Conservation (phyloP, 2,113 vertebrate species). For the Muntiacus reevesi region DNA sequence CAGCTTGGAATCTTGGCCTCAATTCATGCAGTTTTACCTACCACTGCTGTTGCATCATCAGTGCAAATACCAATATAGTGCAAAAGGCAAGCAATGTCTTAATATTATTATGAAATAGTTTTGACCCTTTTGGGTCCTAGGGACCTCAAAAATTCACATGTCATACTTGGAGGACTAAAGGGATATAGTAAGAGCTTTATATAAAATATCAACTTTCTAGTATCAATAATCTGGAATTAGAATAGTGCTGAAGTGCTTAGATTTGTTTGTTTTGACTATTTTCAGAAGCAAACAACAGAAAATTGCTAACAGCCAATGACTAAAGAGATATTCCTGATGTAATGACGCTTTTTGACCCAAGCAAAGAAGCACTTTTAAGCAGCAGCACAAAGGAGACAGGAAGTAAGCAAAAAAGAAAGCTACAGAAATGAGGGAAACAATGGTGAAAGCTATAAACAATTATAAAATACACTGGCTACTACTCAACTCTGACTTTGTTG, state of each 20-base stretch:
- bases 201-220: neutral
- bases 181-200: neutral
- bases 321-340: neutral
- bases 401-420: neutral
- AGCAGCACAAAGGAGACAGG: neutral
- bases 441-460: neutral
- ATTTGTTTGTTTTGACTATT: neutral
- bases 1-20: neutral
- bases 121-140: neutral
- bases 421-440: neutral
- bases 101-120: neutral
- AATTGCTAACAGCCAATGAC: neutral
- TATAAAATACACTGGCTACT: neutral
- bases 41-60: neutral
- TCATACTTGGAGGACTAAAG: neutral
- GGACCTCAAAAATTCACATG: neutral
- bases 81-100: neutral
- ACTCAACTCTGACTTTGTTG: neutral
- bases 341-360: neutral
- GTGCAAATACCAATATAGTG: neutral
- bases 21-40: neutral
- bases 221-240: conserved; percentile 2
- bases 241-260: neutral
- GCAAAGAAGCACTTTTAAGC: neutral
- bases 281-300: neutral